These are phyloP conservation scores for Drosophila pandora DNA, from an alignment of 1,140 invertebrate species.

Conservation along the genomic window DNA sequence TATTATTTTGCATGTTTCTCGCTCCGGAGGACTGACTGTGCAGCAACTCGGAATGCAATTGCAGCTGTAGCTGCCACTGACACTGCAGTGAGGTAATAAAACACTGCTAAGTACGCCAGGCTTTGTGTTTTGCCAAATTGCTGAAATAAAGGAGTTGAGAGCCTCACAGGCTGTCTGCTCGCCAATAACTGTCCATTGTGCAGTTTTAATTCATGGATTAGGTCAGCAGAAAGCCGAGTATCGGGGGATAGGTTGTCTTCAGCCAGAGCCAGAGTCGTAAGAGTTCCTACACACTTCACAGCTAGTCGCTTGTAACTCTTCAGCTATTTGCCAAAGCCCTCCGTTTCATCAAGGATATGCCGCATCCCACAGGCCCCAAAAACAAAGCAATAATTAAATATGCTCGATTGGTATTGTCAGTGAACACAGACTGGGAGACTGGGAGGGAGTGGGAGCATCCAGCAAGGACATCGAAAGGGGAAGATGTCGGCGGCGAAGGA, in stretches of 20 bases:
- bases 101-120: constrained; percentile 11
- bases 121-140: constrained; percentile 30
- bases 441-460: not conserved
- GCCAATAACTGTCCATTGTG: constrained; percentile 44
- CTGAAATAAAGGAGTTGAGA: constrained; percentile 10
- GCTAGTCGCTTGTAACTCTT: not conserved
- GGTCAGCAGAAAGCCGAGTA: constrained; percentile 13
- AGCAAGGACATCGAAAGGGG: constrained; percentile 2
- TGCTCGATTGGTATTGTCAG: constrained; percentile 22
- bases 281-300: too few relatives aligned
- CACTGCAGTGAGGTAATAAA: constrained; percentile 43
- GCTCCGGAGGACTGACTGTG: not conserved
- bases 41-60: not conserved
- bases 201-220: constrained; percentile 36
- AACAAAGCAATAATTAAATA: constrained; percentile 35
- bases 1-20: constrained; percentile 61
- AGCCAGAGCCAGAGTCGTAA: too few relatives aligned
- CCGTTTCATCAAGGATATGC: not conserved
- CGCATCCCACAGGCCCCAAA: not conserved
- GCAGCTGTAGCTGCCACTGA: constrained; percentile 3
- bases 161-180: constrained; percentile 30
- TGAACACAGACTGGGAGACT: constrained; percentile 5
- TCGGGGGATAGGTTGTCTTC: not conserved
- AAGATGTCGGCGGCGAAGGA: not conserved
- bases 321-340: not conserved